phyloP scores from a whole-genome alignment of 2,113 vertebrate genomes.

The Perca schrenkii region DNA sequence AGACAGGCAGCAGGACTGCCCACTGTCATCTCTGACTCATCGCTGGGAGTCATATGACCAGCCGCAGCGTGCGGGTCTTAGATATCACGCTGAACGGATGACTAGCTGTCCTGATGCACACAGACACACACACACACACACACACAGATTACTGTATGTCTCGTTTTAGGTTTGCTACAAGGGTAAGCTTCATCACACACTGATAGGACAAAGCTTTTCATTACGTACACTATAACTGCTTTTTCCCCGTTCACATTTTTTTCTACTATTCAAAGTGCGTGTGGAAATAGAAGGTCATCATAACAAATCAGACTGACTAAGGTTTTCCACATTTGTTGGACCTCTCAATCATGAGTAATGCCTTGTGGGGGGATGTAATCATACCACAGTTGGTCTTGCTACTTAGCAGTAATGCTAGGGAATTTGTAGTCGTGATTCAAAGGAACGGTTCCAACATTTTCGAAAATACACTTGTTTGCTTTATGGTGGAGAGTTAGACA shows the following conservation, averaged over 20 bases:
- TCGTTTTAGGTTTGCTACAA: constrained; percentile 40
- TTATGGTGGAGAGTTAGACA: neutral
- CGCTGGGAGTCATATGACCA: constrained; percentile 59
- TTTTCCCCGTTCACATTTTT: neutral
- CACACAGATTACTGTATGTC: constrained; percentile 25
- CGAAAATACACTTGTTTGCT: neutral
- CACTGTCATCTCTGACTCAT: constrained; percentile 69
- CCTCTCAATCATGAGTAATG: neutral
- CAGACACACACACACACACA: constrained; percentile 6
- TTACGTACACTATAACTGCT: constrained; percentile 6
- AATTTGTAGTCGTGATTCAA: neutral
- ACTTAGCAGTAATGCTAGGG: neutral
- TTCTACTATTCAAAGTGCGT: neutral
- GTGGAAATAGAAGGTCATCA: neutral
- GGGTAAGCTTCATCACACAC: constrained; percentile 12
- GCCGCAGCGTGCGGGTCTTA: constrained; percentile 46
- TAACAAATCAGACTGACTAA: neutral
- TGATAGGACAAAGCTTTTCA: constrained; percentile 33
- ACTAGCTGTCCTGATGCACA: constrained; percentile 32
- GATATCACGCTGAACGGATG: constrained; percentile 53
- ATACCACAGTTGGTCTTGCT: neutral
- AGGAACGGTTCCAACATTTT: neutral
- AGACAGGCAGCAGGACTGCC: constrained; percentile 53
- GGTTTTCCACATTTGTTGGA: constrained; percentile 1
- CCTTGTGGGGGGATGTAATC: neutral